Conservation (phyloP, 2,888 invertebrate species). For the Ennomos fuscantarius region DNA sequence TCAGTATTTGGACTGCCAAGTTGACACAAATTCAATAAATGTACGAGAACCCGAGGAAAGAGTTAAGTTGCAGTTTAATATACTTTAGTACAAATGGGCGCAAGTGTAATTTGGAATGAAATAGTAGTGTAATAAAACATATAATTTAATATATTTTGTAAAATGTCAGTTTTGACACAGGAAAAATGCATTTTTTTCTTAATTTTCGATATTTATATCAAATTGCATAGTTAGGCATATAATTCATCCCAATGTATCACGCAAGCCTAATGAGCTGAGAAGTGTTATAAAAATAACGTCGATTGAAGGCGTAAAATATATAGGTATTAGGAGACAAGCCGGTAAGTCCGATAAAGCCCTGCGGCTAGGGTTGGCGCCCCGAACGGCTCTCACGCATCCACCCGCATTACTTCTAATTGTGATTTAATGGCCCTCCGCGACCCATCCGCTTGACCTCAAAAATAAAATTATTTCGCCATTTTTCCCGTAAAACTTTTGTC, state of each 20-base stretch:
- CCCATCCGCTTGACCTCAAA: slow-evolving; percentile 73
- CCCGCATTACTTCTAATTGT: slow-evolving; percentile 83
- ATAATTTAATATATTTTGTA: no score
- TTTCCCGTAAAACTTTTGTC: slow-evolving; percentile 43
- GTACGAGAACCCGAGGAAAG: no score
- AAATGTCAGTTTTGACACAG: no score
- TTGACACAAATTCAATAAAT: no score
- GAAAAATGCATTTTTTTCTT: no score
- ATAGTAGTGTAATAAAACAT: no score
- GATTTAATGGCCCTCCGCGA: slow-evolving; percentile 78
- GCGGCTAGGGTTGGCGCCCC: slow-evolving; percentile 52
- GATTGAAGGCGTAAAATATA: slow-evolving; percentile 61
- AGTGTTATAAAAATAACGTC: slow-evolving; percentile 50
- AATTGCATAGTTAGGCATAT: background rate
- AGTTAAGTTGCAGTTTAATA: no score
- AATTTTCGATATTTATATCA: no score
- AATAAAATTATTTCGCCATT: slow-evolving; percentile 63
- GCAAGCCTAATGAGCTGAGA: slow-evolving; percentile 9
- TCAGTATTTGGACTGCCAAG: no score
- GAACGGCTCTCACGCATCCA: slow-evolving; percentile 76
- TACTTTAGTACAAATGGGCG: no score
- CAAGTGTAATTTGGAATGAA: no score
- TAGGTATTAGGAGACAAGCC: slow-evolving; percentile 71
- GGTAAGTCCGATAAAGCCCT: slow-evolving; percentile 75
- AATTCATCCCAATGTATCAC: background rate